Percentiles rank a stretch among this genome's conserved stretches.
Evolutionary conservation across 2,888 invertebrate genomes (phyloP).

Genomic region (Cenopis cana): DNA sequence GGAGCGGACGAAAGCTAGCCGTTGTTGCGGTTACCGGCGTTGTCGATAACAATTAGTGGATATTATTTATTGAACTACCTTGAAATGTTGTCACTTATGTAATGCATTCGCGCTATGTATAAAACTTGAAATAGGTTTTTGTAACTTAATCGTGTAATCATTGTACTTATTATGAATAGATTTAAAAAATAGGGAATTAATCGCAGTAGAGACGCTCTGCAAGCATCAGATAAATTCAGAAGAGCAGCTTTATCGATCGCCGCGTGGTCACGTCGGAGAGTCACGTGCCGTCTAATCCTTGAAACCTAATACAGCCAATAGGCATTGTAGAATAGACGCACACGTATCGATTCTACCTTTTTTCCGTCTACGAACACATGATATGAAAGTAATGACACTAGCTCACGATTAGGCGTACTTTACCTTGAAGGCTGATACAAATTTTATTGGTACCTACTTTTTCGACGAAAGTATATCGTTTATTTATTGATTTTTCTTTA

Average conservation of each 20-base stretch:
- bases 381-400: constrained; percentile 13
- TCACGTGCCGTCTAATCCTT: constrained; percentile 52
- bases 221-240: constrained; percentile 63
- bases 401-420: constrained; percentile 10
- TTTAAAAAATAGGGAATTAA: background rate
- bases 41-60: no score
- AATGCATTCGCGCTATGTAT: no score
- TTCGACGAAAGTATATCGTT: constrained; percentile 4
- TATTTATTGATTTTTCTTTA: constrained; percentile 9
- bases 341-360: constrained; percentile 28
- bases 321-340: constrained; percentile 35
- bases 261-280: constrained; percentile 47
- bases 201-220: background rate
- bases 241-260: constrained; percentile 60
- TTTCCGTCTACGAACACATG: constrained; percentile 11
- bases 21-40: no score
- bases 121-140: no score
- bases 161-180: no score
- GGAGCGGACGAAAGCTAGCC: no score
- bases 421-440: constrained; percentile 12
- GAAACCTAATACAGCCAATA: constrained; percentile 44
- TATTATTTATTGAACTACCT: no score
- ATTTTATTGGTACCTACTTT: background rate
- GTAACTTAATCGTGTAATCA: no score
- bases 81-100: no score